phyloP scores from a whole-genome alignment of 30 jellyfish, hydroid and myxozoan genomes.

The Hydra vulgaris region DNA sequence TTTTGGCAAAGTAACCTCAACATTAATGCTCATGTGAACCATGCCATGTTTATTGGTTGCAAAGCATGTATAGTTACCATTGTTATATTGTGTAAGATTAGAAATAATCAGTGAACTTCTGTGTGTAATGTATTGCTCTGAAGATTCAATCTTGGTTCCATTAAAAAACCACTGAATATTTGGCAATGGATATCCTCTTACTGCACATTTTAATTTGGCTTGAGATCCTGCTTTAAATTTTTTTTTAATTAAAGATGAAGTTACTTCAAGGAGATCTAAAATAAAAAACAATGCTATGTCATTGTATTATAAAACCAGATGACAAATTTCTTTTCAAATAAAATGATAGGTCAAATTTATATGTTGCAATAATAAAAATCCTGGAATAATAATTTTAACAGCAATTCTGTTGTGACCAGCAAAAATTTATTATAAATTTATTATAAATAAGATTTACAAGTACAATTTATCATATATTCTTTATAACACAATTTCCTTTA shows the following conservation, averaged over 20 bases:
- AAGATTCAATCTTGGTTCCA: background rate
- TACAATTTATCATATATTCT: no score
- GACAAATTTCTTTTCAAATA: background rate
- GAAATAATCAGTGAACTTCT: background rate
- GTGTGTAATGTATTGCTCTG: background rate
- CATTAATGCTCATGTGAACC: background rate
- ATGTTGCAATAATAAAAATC: no score
- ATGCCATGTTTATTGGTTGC: background rate
- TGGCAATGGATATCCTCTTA: background rate
- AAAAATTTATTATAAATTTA: no score
- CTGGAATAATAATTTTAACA: no score
- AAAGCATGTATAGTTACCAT: background rate
- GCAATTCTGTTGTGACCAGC: no score
- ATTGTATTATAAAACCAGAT: background rate
- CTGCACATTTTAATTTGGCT: background rate
- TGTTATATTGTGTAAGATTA: background rate
- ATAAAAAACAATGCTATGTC: background rate
- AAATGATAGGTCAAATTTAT: no score
- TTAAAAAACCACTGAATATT: background rate
- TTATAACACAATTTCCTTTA: no score
- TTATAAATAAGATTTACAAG: no score
- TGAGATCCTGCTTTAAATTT: background rate
- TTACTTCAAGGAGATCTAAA: background rate
- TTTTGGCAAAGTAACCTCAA: background rate
- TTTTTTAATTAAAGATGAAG: background rate